Conservation (phyloP, 2,888 invertebrate genomes). For the Stenurella melanura region DNA sequence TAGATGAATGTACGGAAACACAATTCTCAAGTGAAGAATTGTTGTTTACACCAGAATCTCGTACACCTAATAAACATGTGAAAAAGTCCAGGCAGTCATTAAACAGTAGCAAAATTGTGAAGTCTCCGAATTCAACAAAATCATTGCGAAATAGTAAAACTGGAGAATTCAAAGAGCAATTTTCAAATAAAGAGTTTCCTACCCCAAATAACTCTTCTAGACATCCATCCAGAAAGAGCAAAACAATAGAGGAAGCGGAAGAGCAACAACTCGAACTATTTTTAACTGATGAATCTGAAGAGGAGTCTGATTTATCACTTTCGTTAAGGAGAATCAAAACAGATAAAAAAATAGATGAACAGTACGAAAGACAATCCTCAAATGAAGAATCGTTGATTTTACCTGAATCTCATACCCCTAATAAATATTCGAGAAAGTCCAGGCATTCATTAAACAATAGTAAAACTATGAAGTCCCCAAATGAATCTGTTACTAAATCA, state of each 20-base stretch:
- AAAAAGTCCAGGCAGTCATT: too few relatives aligned
- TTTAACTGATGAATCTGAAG: not conserved
- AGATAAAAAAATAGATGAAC: not conserved
- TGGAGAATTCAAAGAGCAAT: too few relatives aligned
- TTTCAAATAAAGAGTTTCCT: not conserved
- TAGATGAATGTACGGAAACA: too few relatives aligned
- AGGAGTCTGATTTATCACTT: too few relatives aligned
- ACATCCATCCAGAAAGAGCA: not conserved
- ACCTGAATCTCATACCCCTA: not conserved
- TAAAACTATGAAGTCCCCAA: not conserved
- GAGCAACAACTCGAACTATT: not conserved
- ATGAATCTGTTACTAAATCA: not conserved
- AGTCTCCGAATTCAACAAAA: not conserved
- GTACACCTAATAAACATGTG: too few relatives aligned
- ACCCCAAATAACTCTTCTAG: not conserved
- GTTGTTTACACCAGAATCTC: too few relatives aligned
- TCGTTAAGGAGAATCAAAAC: too few relatives aligned
- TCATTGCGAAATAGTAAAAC: not conserved
- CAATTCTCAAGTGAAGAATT: not conserved
- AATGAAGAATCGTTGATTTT: not conserved
- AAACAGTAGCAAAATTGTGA: too few relatives aligned
- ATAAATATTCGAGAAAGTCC: not conserved
- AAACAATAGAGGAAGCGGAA: not conserved
- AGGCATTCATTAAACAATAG: not conserved
- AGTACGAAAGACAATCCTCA: not conserved